A percentile compares a stretch with the other conserved stretches of the same genome.
Conservation (phyloP, 2,113 vertebrate species). For the Thymallus thymallus region DNA sequence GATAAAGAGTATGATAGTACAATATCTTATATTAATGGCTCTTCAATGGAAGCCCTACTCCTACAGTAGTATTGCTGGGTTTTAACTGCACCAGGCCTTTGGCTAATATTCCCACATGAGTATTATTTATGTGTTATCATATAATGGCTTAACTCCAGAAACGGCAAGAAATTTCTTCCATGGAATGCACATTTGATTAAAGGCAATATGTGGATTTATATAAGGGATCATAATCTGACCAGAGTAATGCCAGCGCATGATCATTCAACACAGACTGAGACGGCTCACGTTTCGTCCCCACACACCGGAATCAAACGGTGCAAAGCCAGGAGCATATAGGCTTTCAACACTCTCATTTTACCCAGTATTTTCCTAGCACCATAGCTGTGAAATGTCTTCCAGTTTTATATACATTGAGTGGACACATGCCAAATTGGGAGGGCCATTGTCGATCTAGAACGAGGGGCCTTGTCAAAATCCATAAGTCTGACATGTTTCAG, state of each 20-base stretch:
- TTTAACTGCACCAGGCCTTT: background rate
- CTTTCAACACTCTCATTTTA: slow-evolving; percentile 51
- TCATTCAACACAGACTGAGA: slow-evolving; percentile 18
- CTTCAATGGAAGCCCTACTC: background rate
- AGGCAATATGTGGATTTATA: slow-evolving; percentile 40
- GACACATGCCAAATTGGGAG: slow-evolving; percentile 47
- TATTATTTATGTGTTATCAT: slow-evolving; percentile 52
- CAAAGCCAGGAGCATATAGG: slow-evolving; percentile 55
- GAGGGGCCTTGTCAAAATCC: slow-evolving; percentile 55
- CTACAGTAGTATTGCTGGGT: background rate
- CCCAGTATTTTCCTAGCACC: slow-evolving; percentile 43
- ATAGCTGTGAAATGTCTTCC: slow-evolving; percentile 49
- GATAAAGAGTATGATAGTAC: too few species aligned
- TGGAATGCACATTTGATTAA: slow-evolving; percentile 57
- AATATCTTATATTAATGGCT: too few species aligned
- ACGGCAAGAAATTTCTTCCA: slow-evolving; percentile 35
- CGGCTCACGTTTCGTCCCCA: slow-evolving; percentile 35
- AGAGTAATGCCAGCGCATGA: slow-evolving; percentile 21
- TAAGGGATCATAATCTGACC: slow-evolving; percentile 33
- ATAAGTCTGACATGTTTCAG: slow-evolving; percentile 52
- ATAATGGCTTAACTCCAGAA: slow-evolving; percentile 47
- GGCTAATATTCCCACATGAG: slow-evolving; percentile 37
- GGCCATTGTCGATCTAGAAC: slow-evolving; percentile 18
- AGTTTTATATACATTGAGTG: slow-evolving; percentile 39
- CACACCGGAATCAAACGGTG: slow-evolving; percentile 49